These are phyloP conservation scores for Aricia artaxerxes DNA, from an alignment of 2,888 invertebrate genomes.

Conservation along the genomic window DNA sequence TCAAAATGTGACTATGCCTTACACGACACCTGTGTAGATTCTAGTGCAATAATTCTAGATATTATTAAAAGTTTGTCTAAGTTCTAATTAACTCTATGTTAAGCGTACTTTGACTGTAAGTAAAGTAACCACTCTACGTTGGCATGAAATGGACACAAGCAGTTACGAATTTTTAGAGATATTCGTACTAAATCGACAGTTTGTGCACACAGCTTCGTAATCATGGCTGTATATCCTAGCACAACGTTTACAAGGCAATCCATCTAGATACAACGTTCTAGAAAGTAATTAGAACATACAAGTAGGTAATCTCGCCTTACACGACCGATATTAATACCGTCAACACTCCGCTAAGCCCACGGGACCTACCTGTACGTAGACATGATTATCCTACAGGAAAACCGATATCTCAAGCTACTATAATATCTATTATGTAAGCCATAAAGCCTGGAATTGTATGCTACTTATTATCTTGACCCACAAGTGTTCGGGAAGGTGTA, in stretches of 20 bases:
- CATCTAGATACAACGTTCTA: neutral
- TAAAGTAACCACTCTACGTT: too few relatives aligned
- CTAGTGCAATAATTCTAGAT: too few relatives aligned
- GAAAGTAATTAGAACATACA: constrained; percentile 18
- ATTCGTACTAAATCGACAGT: too few relatives aligned
- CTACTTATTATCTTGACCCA: neutral
- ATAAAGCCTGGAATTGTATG: neutral
- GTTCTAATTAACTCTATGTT: too few relatives aligned
- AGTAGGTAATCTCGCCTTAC: constrained; percentile 8
- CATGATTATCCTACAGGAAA: neutral
- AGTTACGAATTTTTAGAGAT: too few relatives aligned
- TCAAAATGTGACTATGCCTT: too few relatives aligned
- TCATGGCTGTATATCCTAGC: too few relatives aligned
- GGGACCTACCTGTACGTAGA: neutral
- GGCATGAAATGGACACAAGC: too few relatives aligned
- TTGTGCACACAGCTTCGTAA: too few relatives aligned
- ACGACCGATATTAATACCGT: constrained; percentile 16
- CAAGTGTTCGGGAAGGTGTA: neutral
- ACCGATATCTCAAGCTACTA: neutral
- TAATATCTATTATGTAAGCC: neutral
- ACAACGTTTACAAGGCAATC: neutral
- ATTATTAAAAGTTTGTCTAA: too few relatives aligned
- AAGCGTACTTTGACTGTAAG: too few relatives aligned
- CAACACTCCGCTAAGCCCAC: neutral
- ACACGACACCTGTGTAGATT: too few relatives aligned